phyloP scores from a whole-genome alignment of 2,888 invertebrate species.

The Cristatella mucedo region DNA sequence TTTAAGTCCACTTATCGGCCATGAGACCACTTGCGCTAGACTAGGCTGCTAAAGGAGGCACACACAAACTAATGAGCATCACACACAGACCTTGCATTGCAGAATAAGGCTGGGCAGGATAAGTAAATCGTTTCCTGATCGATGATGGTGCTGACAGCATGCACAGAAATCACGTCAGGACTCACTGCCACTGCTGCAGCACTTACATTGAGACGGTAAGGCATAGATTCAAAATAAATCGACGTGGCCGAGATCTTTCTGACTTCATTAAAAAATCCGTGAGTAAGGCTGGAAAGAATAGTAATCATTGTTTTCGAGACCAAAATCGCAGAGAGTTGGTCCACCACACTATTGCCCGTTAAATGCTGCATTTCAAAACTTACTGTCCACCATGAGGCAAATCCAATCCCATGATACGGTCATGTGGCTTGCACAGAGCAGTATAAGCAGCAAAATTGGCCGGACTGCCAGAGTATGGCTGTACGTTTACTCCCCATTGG shows the following conservation, averaged over 20 bases:
- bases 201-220: constrained; percentile 60
- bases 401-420: constrained; percentile 83
- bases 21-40: no score
- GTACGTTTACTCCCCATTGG: constrained; percentile 60
- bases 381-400: constrained; percentile 86
- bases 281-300: constrained; percentile 34
- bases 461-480: constrained; percentile 90
- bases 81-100: no score
- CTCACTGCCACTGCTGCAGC: neutral
- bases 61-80: no score
- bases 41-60: no score
- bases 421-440: constrained; percentile 64
- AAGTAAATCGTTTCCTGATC: no score
- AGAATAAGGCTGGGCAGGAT: no score
- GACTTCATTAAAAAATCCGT: constrained; percentile 67
- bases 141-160: no score
- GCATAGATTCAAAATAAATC: constrained; percentile 95
- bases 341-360: neutral
- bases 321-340: neutral
- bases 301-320: neutral
- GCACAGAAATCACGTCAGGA: neutral
- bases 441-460: constrained; percentile 96
- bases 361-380: constrained; percentile 12
- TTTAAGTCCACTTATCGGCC: no score
- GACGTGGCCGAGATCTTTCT: constrained; percentile 93